These are phyloP conservation scores for Cephus pulcher DNA, from an alignment of 2,888 invertebrate species.

Conservation along the genomic window DNA sequence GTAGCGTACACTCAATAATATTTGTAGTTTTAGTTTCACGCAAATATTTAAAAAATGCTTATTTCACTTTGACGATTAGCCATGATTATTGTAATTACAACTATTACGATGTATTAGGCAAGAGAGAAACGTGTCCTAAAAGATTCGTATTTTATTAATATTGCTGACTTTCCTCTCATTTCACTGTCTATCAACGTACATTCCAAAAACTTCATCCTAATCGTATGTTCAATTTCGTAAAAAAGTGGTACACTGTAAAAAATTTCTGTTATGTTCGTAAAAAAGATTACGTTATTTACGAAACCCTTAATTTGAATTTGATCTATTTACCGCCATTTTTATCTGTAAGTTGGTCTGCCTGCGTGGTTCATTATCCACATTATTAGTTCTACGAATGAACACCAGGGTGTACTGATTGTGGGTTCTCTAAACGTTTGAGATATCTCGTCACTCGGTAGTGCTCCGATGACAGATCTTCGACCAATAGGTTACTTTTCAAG, in stretches of 20 bases:
- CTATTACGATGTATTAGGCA: background rate
- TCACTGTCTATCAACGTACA: background rate
- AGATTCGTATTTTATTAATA: background rate
- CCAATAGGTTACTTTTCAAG: background rate
- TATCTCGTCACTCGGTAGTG: background rate
- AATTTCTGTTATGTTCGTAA: background rate
- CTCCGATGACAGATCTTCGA: slow-evolving; percentile 4
- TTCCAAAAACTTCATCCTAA: background rate
- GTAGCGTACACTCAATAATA: background rate
- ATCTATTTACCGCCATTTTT: background rate
- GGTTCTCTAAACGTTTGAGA: slow-evolving; percentile 15
- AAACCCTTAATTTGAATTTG: background rate
- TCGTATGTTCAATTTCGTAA: background rate
- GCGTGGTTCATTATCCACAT: slow-evolving; percentile 13
- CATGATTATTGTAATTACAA: background rate
- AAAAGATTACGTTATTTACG: background rate
- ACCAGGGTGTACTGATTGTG: slow-evolving; percentile 36
- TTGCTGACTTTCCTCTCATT: background rate
- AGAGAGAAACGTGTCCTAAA: background rate
- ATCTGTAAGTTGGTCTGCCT: slow-evolving; percentile 27
- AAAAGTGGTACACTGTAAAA: background rate
- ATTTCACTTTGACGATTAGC: background rate
- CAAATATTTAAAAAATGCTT: background rate
- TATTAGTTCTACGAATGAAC: slow-evolving; percentile 36
- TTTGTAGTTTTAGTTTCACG: background rate